Base-by-base conservation (phyloP, 2,113 vertebrate genomes). In the Oreochromis spilurus region DNA sequence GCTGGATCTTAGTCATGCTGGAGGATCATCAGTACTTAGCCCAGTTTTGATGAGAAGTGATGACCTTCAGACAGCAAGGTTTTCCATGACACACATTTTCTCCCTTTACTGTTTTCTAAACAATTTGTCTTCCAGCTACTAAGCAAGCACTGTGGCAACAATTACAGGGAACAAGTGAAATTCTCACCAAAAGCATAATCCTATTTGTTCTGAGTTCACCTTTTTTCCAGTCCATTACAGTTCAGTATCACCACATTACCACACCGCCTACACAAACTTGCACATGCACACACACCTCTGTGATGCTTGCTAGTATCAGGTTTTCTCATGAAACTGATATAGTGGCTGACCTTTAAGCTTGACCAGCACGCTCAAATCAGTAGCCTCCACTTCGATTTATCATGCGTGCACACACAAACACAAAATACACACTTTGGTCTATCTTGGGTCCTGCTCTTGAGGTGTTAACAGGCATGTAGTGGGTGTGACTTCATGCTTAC, bases 301-400 rank as follows among this genome's bases (percentile, higher is more conserved):
- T 36, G 40, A 88, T 90, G 78, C 50, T 79, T 81, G 83, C 58
- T 43, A 84, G 83, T 91, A 86, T 95, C 87, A 86, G 65, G 82
- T 94, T 91, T 85, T 91, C 87, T 84, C 62, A 91, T 92, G 93
- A 94, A 93, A 95, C 87, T 2, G 90, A 95, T 94, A 90, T 84
- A 87, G 60, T 65, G 4, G 1, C 85, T 91, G 95, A 94, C 95
- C 93, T 95, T 91, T 90, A 86, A 78, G 86, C 58, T 16, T 21
- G 78, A 53, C 40, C 88, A 53, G 11, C 55, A 50, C 55, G 70
- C 57, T 88, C 90, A 81, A 79, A 65, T 84, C 87, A 87, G 55
- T 80, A 55, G 16, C 78, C 53, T 82, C 54, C 55, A 40, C 19
- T 60, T 62, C 80, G n/a, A 50, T 77, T 77, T 50, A 50, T 80